Percentiles rank a stretch among this genome's conserved stretches.
Evolutionary conservation across 2,888 invertebrate species (phyloP).

Genomic region (Stictocephala bisonia): DNA sequence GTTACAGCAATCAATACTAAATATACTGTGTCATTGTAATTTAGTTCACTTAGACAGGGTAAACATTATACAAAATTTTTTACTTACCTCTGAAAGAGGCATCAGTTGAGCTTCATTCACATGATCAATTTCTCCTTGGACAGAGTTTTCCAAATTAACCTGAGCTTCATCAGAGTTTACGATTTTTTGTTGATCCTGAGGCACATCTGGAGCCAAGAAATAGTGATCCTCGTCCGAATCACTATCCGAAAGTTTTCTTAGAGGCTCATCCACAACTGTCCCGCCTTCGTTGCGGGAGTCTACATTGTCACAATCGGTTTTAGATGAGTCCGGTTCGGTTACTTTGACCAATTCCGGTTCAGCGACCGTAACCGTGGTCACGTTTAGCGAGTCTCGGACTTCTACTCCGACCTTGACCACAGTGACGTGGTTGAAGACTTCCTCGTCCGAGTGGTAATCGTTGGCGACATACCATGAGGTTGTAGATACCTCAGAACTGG

Average conservation of each 20-base stretch:
- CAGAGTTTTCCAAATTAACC: too few species aligned
- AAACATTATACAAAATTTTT: too few species aligned
- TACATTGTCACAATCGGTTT: neutral
- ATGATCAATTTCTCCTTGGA: too few species aligned
- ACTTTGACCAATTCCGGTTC: conserved; percentile 43
- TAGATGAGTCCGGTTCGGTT: conserved; percentile 17
- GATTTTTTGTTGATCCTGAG: too few species aligned
- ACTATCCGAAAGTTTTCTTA: neutral
- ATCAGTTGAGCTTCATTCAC: too few species aligned
- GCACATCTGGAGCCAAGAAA: conserved; percentile 24
- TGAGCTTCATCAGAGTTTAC: too few species aligned
- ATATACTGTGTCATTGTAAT: too few species aligned
- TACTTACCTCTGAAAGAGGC: too few species aligned
- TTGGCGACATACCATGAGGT: conserved; percentile 55
- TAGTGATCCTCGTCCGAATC: conserved; percentile 25
- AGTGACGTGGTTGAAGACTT: conserved; percentile 50
- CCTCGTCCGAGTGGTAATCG: conserved; percentile 52
- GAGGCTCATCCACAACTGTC: neutral
- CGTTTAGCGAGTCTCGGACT: conserved; percentile 37
- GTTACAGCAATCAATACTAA: too few species aligned
- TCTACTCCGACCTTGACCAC: conserved; percentile 49
- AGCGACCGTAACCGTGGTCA: conserved; percentile 16
- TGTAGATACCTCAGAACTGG: conserved; percentile 43
- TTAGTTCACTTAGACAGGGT: too few species aligned
- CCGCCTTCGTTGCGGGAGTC: conserved; percentile 53